phyloP scores from a whole-genome alignment of 2,113 vertebrate genomes.

The Spheniscus mendiculus region DNA sequence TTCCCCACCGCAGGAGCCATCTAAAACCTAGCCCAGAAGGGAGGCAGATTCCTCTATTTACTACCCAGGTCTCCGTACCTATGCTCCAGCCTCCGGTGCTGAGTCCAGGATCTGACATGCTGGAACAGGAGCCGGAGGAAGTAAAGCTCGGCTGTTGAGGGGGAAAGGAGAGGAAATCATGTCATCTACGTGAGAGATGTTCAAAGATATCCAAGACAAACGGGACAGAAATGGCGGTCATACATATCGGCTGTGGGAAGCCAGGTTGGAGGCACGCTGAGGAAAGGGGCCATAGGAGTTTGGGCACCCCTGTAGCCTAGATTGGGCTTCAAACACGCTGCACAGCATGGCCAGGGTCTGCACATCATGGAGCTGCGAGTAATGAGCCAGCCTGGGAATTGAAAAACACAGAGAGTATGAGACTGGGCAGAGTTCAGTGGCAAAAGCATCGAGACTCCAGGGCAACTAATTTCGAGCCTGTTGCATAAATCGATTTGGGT shows the following conservation, averaged over 20 bases:
- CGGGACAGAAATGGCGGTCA: neutral
- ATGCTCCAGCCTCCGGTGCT: constrained; percentile 84
- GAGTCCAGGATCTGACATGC: constrained; percentile 89
- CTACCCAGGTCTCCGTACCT: constrained; percentile 69
- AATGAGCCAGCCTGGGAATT: constrained; percentile 87
- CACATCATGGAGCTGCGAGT: constrained; percentile 93
- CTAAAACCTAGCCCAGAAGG: neutral
- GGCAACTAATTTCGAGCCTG: neutral
- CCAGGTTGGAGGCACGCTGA: constrained; percentile 75
- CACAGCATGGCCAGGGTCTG: constrained; percentile 98
- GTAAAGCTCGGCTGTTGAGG: constrained; percentile 87
- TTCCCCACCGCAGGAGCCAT: neutral
- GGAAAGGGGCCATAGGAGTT: constrained; percentile 76
- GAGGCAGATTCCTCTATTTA: neutral
- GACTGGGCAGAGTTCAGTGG: neutral
- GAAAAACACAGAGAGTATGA: neutral
- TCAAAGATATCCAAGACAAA: neutral
- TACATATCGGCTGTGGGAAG: constrained; percentile 88
- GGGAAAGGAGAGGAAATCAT: neutral
- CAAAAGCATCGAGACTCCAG: neutral
- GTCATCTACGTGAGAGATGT: rapidly evolving
- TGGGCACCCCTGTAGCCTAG: constrained; percentile 79
- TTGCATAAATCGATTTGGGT: neutral
- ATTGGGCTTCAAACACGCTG: constrained; percentile 90
- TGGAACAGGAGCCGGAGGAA: constrained; percentile 93